A percentile compares a stretch with the other conserved stretches of the same genome.
phyloP scores from a whole-genome alignment of 2,113 vertebrate genomes.

The Vimba vimba region DNA sequence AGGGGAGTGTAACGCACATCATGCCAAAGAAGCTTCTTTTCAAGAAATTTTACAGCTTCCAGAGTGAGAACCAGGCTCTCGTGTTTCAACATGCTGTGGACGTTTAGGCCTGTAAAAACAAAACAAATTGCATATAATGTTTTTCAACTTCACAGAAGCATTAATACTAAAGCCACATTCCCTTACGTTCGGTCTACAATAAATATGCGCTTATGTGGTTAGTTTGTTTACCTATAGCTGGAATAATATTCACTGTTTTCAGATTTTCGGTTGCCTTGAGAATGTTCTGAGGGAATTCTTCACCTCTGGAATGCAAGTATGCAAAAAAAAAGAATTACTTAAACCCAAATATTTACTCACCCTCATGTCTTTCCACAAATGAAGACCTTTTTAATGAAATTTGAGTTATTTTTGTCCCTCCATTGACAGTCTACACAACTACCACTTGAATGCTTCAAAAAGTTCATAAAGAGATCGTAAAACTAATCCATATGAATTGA shows the following conservation, averaged over 20 bases:
- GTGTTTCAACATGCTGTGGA: constrained; percentile 89
- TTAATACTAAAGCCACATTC: not conserved
- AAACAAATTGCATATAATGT: not conserved
- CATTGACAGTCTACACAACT: too few relatives aligned
- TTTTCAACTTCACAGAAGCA: not conserved
- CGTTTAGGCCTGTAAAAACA: constrained; percentile 81
- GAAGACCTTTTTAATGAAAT: too few relatives aligned
- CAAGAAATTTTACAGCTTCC: constrained; percentile 80
- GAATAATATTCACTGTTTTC: constrained; percentile 84
- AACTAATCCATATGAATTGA: too few relatives aligned
- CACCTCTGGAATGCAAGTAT: constrained; percentile 67
- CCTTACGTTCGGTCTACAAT: not conserved
- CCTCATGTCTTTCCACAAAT: too few relatives aligned
- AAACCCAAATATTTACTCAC: too few relatives aligned
- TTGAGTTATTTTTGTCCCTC: too few relatives aligned
- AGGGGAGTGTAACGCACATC: constrained; percentile 75
- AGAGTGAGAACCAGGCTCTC: constrained; percentile 83
- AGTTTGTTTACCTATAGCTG: constrained; percentile 80
- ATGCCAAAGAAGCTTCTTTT: constrained; percentile 88
- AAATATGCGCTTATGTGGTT: not conserved
- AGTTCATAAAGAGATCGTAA: too few relatives aligned
- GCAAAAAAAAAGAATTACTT: not conserved
- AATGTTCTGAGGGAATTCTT: constrained; percentile 80
- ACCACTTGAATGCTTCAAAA: too few relatives aligned
- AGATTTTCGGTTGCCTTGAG: constrained; percentile 71